Evolutionary conservation across 1,140 invertebrate species (phyloP), one percentile per base, ranked within the genome.

Genomic region (Sycobia sp.): DNA sequence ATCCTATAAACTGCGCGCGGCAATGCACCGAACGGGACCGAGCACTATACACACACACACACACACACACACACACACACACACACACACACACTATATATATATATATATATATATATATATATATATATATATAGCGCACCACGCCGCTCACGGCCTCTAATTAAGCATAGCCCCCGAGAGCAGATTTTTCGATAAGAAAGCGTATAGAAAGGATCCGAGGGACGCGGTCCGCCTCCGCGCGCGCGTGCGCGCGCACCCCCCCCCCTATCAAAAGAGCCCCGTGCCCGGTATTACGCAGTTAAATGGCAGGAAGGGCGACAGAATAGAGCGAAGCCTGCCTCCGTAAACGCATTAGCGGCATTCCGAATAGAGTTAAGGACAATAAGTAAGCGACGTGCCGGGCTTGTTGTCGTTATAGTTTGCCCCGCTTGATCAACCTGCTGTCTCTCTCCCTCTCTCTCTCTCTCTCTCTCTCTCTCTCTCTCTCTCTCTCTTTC

Each of bases 321-420:
- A 32, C 36, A 44, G 18, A 57, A 46, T 36, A 36, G 34, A 34
- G 27, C 44, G 13, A 8, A 4, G 13, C 23, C 14, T n/a, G n/a
- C 44, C 13, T 34, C 9, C 14, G 29, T 54, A 54, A 61, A 53
- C 59, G 49, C 51, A 61, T 53, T 54, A 61, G 27, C 16, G 39
- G 14, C 50, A 61, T 61, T 54, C 39, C 59, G 18, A 61, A 61
- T 34, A 36, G 49, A 61, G 59, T 44, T 50, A 50, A 49, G 47
- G 38, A 61, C 49, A 44, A 53, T 53, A 44, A 32, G 47, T 34
- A 49, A 23, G 36, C 38, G 56, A 47, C 34, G 56, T 50, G 55
- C 9, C 43, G 13, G 27, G 34, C 38, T 51, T 50, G 57, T 59
- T 41, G 46, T 59, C 39, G 9, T 18, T n/a, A n/a, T n/a, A n/a